Conservation (phyloP, 1,140 invertebrate genomes). For the Pectinophora gossypiella region DNA sequence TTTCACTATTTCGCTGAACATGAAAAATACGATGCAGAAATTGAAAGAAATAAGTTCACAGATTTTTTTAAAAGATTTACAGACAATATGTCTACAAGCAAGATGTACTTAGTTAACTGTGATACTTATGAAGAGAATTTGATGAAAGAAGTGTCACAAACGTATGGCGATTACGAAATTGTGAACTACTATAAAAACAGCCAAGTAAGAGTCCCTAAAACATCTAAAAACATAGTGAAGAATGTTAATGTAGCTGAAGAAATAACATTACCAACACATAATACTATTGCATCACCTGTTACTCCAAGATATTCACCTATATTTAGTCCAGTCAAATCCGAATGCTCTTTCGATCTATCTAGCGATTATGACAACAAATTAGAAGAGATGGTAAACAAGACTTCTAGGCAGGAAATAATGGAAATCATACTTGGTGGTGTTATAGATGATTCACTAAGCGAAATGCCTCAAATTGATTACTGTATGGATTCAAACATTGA, state of each 20-base stretch:
- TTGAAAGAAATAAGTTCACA: slow-evolving; percentile 42
- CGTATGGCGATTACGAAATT: slow-evolving; percentile 43
- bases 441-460: slow-evolving; percentile 34
- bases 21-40: slow-evolving; percentile 49
- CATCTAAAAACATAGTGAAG: slow-evolving; percentile 38
- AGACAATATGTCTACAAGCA: slow-evolving; percentile 23
- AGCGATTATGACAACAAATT: slow-evolving; percentile 62
- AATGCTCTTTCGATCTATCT: slow-evolving; percentile 57
- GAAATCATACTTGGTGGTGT: slow-evolving; percentile 61
- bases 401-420: slow-evolving; percentile 61
- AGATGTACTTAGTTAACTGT: slow-evolving; percentile 58
- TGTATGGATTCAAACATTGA: slow-evolving; percentile 50
- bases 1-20: slow-evolving; percentile 46
- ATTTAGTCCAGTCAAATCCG: slow-evolving; percentile 62
- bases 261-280: slow-evolving; percentile 43
- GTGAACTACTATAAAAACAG: slow-evolving; percentile 57
- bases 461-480: slow-evolving; percentile 59
- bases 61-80: slow-evolving; percentile 39
- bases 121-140: slow-evolving; percentile 58
- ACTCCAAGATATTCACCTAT: slow-evolving; percentile 21
- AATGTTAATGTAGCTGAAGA: slow-evolving; percentile 45
- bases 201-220: slow-evolving; percentile 41
- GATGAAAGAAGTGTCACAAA: slow-evolving; percentile 36
- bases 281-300: slow-evolving; percentile 20
- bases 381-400: slow-evolving; percentile 62